Conservation (phyloP, 2,113 vertebrate species). For the Macrotus californicus region DNA sequence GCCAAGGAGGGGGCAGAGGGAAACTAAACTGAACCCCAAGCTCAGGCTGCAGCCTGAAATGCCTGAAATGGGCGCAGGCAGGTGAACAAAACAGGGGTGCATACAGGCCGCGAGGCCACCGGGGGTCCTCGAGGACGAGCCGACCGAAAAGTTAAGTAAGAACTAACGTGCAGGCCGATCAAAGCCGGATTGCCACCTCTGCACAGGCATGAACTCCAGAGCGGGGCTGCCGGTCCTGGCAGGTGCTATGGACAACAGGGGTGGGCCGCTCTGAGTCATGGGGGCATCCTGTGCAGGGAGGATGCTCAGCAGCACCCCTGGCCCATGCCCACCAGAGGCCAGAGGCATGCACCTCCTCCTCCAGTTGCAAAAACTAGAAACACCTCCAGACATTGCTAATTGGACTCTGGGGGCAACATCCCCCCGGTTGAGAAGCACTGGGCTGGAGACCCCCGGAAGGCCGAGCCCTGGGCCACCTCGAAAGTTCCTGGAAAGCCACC, state of each 20-base stretch:
- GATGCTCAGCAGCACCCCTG: no score
- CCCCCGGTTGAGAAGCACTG: background rate
- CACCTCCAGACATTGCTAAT: background rate
- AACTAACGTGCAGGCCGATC: no score
- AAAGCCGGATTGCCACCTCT: background rate
- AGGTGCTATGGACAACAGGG: background rate
- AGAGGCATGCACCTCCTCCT: background rate
- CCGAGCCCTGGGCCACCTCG: background rate
- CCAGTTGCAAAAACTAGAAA: background rate
- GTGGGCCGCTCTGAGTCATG: accelerated
- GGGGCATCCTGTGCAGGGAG: background rate
- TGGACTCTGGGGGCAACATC: background rate
- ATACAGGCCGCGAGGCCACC: accelerated
- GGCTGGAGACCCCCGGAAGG: background rate
- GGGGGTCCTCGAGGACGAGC: background rate
- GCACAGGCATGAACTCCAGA: no score
- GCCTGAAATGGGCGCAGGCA: background rate
- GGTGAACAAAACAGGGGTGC: background rate
- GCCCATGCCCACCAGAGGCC: background rate
- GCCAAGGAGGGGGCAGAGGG: background rate
- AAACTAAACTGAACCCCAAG: no score
- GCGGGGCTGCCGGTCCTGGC: no score
- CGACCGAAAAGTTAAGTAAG: background rate
- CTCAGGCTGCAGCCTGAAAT: background rate
- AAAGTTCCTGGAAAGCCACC: no score